phyloP scores from a whole-genome alignment of 1,140 invertebrate species.

The Magallana gigas region DNA sequence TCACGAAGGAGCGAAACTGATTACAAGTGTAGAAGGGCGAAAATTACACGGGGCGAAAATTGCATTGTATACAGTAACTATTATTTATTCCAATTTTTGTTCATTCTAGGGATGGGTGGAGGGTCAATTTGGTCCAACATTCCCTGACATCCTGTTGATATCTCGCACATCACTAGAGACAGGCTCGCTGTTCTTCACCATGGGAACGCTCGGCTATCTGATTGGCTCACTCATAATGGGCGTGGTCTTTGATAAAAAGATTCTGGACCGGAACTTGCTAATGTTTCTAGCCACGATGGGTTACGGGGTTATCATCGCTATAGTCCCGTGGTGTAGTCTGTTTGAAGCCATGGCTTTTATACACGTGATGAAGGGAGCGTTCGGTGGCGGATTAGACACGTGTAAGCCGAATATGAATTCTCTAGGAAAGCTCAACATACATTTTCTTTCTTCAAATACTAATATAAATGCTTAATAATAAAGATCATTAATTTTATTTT shows the following conservation, averaged over 20 bases:
- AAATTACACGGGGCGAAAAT: too few species aligned
- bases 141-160: constrained; percentile 71
- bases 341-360: constrained; percentile 62
- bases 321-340: constrained; percentile 63
- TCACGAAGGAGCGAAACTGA: too few species aligned
- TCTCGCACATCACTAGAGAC: constrained; percentile 61
- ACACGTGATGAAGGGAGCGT: constrained; percentile 65
- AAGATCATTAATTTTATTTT: too few species aligned
- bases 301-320: constrained; percentile 56
- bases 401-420: constrained; percentile 54
- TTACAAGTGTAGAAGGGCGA: too few species aligned
- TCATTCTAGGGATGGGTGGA: constrained; percentile 72
- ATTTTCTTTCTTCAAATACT: too few species aligned
- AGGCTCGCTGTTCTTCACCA: constrained; percentile 66
- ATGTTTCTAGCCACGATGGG: constrained; percentile 56
- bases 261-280: constrained; percentile 61
- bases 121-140: constrained; percentile 74
- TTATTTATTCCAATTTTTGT: too few species aligned
- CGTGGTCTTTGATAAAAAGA: constrained; percentile 63
- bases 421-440: too few species aligned
- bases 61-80: too few species aligned
- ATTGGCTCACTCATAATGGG: constrained; percentile 64
- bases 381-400: constrained; percentile 74
- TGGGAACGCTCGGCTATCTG: constrained; percentile 63
- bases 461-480: too few species aligned